Base-by-base conservation (phyloP, 2,888 invertebrate genomes). In the Drosophila mettleri region DNA sequence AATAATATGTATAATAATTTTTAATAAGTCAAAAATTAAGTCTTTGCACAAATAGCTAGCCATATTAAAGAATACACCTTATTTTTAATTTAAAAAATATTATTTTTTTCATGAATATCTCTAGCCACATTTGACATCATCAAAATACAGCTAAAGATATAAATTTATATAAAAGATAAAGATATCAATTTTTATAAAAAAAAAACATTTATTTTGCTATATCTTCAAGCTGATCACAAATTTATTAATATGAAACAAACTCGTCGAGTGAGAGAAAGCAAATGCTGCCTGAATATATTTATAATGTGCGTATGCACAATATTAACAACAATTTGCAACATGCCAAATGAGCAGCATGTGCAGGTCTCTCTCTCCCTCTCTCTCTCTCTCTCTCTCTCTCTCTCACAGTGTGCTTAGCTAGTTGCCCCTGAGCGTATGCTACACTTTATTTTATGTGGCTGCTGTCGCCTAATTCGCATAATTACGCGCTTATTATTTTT, bases 401-500 rank as follows among this genome's bases (percentile, higher is more conserved):
- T n/a, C n/a, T n/a, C n/a, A n/a, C n/a, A n/a, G 3, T 7, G 12
- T 49, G 66, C 49, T 74, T 68, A 69, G 84, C 46, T 48, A 59
- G 88, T 53, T 71, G 81, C 84, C 84, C 88, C 83, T 60, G 74
- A 88, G 83, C 83, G 88, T 86, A 88, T 83, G 83, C 84, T 77
- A 80, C 88, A 78, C 83, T 88, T 83, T 83, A 88, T 88, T 74
- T 80, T 64, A 77, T 88, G 83, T 46, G 61, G 54, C 82, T 79
- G 86, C 68, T 79, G 83, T 88, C 88, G 81, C 74, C 88, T 83
- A 88, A 83, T 88, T 83, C 88, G 83, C 74, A 88, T 83, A 88
- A 88, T 83, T 88, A 88, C 88, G 83, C 83, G 83, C 88, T 80
- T 83, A 88, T 88, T 83, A 88, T 83, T 83, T 86, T 86, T 70